Base-by-base conservation (phyloP, 2,797 vertebrate genomes). In the Intellagama lesueurii region DNA sequence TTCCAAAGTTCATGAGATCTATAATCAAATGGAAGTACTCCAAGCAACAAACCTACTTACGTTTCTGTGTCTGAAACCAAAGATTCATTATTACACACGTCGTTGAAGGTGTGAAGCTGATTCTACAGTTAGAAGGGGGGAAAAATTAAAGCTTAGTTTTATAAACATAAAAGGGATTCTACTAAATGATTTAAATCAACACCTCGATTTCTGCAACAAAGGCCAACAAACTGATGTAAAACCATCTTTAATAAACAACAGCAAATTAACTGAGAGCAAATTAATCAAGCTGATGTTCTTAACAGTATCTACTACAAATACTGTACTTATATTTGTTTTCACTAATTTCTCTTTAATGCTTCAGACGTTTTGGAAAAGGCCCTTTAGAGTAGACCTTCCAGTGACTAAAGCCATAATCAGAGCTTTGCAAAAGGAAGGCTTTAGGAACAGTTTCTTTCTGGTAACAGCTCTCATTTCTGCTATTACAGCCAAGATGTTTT, bases 11-110 rank as follows among this genome's bases (percentile, higher is more conserved):
- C 6, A 30, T 35, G 49, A 68, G 26, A 1, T 7, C 17, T 28
- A 40, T 9, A 56, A 49, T 88, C 82, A 76, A 76, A 76, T 68
- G 2, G 24, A 88, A 90, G 8, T 52, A 94, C 68, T 91, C 87
- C 87, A 94, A 95, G 73, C 79, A 93, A 95, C 32, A 64, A 1
- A 93, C 82, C 88, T 93, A 99, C 99, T 98, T 96, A 99, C 99
- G 99, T 99, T 97, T 99, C 99, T 32, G 99, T 99, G 96, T 99
- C 99, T 52, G 99, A 99, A 96, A 99, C 99, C 96, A 99, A 97
- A 22, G 99, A 99, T 95, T 99, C 99, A 91, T 99, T 99, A 97
- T 99, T 99, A 97, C 99, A 99, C 95, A 99, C 99, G 91, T 99
- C 99, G 86, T 99, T 99, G 96, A 99, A 99, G 88, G 99, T 99